Conservation (phyloP, 2,113 vertebrate species). For the Alligator mississippiensis region DNA sequence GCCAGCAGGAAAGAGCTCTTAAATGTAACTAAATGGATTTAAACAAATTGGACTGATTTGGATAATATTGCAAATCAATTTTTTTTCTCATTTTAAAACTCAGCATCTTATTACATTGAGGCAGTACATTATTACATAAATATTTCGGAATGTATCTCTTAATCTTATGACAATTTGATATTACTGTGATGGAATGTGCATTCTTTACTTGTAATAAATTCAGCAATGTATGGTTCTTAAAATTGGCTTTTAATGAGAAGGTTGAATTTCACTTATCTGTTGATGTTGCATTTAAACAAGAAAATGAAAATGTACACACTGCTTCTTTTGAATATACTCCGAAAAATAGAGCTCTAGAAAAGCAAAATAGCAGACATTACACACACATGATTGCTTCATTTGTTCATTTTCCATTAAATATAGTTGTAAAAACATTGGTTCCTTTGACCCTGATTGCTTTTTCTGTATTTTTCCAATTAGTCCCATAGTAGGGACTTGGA, state of each 20-base stretch:
- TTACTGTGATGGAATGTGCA: conserved; percentile 5
- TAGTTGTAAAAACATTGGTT: neutral
- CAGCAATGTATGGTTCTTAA: neutral
- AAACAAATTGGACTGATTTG: conserved; percentile 52
- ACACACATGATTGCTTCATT: neutral
- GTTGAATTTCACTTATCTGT: conserved; percentile 3
- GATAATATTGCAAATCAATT: conserved; percentile 51
- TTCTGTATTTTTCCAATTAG: neutral
- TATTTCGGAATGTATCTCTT: conserved; percentile 19
- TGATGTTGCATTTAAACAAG: neutral
- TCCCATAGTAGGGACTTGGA: neutral
- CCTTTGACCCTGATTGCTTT: neutral
- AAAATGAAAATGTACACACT: neutral
- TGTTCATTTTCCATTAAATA: neutral
- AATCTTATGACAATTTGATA: conserved; percentile 45
- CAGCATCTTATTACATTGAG: conserved; percentile 33
- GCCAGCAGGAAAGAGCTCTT: conserved; percentile 48
- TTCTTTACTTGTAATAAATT: conserved; percentile 18
- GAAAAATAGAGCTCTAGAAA: neutral
- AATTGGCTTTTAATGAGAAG: neutral
- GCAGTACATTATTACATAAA: conserved; percentile 48
- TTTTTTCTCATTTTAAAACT: conserved; percentile 53
- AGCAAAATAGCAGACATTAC: neutral
- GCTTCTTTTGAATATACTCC: neutral
- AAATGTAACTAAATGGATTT: conserved; percentile 61